phyloP scores from a whole-genome alignment of 2,888 invertebrate species.

The Auanema freiburgensis region DNA sequence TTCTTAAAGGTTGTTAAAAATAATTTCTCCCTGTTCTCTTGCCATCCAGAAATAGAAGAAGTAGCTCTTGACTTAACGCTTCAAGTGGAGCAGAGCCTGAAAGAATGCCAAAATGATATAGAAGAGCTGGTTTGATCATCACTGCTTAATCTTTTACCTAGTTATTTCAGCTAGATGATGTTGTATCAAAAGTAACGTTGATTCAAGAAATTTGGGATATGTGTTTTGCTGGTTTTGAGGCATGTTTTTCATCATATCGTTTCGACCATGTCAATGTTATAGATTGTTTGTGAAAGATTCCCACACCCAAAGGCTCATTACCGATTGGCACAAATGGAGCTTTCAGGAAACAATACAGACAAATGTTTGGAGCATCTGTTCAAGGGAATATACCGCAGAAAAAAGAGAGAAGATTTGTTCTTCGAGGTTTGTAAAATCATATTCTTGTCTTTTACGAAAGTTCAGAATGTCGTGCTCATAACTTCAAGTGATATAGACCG shows the following conservation, averaged over 20 bases:
- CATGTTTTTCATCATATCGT: slow-evolving; percentile 1
- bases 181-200: slow-evolving; percentile 17
- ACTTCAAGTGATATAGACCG: slow-evolving; percentile 34
- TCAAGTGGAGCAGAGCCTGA: neutral
- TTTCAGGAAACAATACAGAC: slow-evolving; percentile 20
- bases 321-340: slow-evolving; percentile 38
- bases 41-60: slow-evolving; percentile 22
- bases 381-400: slow-evolving; percentile 35
- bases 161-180: slow-evolving; percentile 13
- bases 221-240: slow-evolving; percentile 37
- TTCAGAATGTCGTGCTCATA: slow-evolving; percentile 37
- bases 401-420: slow-evolving; percentile 36
- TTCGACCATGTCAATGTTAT: slow-evolving; percentile 8
- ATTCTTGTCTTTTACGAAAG: neutral
- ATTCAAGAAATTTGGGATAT: slow-evolving; percentile 31
- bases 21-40: slow-evolving; percentile 26
- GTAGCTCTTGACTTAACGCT: slow-evolving; percentile 14
- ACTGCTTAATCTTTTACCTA: neutral
- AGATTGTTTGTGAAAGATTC: slow-evolving; percentile 38
- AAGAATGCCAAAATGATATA: neutral
- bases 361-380: slow-evolving; percentile 31
- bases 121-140: neutral
- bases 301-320: slow-evolving; percentile 45
- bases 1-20: slow-evolving; percentile 26
- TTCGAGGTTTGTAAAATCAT: slow-evolving; percentile 27